Percentiles rank a stretch among this genome's conserved stretches.
phyloP scores from a whole-genome alignment of 2,797 vertebrate genomes.

The Alauda arvensis region DNA sequence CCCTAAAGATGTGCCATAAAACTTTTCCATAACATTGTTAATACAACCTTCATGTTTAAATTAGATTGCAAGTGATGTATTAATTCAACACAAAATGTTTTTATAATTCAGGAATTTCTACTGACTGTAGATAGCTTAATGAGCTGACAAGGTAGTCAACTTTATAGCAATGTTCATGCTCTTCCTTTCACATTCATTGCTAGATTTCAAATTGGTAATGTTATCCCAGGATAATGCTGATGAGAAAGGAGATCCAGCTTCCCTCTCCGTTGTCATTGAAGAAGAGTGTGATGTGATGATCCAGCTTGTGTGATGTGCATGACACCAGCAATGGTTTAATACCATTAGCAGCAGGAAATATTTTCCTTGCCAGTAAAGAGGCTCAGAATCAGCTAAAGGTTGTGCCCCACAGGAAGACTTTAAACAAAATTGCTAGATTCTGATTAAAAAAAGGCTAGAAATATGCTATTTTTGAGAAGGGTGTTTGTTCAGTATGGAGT shows the following conservation, averaged over 20 bases:
- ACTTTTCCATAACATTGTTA: not conserved
- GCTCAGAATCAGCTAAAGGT: slow-evolving; percentile 3
- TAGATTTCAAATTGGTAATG: not conserved
- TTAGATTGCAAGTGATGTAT: not conserved
- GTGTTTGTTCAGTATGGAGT: not conserved
- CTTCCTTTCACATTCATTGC: not conserved
- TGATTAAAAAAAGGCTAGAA: not conserved
- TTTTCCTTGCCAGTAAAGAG: not conserved
- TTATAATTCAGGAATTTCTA: not conserved
- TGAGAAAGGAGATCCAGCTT: not conserved
- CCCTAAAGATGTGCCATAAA: not conserved
- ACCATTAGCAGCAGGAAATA: slow-evolving; percentile 4
- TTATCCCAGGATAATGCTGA: not conserved
- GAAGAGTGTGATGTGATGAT: not conserved
- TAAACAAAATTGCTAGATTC: not conserved
- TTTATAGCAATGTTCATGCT: not conserved
- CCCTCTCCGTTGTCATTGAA: not conserved
- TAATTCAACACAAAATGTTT: not conserved
- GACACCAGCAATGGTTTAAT: not conserved
- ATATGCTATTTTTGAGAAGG: not conserved
- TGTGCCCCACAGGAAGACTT: not conserved
- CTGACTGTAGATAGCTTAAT: not conserved
- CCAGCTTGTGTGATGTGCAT: not conserved
- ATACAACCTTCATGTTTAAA: not conserved
- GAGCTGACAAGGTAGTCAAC: not conserved